These are phyloP conservation scores for Poecilus cupreus DNA, from an alignment of 2,888 invertebrate genomes.

Conservation along the genomic window DNA sequence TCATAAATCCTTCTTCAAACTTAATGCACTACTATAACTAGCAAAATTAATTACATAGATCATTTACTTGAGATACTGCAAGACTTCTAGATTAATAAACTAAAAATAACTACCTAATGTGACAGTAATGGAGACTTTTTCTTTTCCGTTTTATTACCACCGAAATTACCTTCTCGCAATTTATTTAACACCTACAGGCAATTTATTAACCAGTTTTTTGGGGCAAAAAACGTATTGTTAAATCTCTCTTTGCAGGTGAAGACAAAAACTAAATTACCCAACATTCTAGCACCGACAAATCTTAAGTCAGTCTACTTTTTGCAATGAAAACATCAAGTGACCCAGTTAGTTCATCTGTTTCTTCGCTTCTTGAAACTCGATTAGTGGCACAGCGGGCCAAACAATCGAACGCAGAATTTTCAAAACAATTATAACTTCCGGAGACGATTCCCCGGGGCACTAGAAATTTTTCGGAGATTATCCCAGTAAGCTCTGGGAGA, in stretches of 20 bases:
- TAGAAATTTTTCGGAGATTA: conserved; percentile 11
- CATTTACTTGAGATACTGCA: not conserved
- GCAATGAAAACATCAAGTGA: conserved; percentile 34
- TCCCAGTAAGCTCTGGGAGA: not conserved
- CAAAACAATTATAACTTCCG: conserved; percentile 27
- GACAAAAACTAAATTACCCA: conserved; percentile 19
- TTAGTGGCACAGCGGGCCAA: conserved; percentile 24
- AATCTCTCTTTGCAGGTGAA: conserved; percentile 15
- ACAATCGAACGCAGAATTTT: conserved; percentile 25
- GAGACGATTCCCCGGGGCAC: not conserved
- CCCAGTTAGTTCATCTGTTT: conserved; percentile 28
- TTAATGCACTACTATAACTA: conserved; percentile 15
- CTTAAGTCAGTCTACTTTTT: conserved; percentile 18
- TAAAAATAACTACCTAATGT: not conserved
- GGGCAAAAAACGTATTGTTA: conserved; percentile 18
- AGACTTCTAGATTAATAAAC: not conserved
- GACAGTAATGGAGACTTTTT: conserved; percentile 1
- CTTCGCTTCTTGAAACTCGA: conserved; percentile 13
- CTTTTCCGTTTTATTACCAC: not conserved
- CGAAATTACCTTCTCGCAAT: conserved; percentile 10
- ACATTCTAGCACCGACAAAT: conserved; percentile 7
- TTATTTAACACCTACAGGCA: conserved; percentile 1
- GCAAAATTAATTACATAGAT: conserved; percentile 3
- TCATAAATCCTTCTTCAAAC: not conserved
- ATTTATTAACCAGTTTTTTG: conserved; percentile 18